These are phyloP conservation scores for Procapra przewalskii DNA, from an alignment of 2,113 vertebrate genomes.

Conservation along the genomic window DNA sequence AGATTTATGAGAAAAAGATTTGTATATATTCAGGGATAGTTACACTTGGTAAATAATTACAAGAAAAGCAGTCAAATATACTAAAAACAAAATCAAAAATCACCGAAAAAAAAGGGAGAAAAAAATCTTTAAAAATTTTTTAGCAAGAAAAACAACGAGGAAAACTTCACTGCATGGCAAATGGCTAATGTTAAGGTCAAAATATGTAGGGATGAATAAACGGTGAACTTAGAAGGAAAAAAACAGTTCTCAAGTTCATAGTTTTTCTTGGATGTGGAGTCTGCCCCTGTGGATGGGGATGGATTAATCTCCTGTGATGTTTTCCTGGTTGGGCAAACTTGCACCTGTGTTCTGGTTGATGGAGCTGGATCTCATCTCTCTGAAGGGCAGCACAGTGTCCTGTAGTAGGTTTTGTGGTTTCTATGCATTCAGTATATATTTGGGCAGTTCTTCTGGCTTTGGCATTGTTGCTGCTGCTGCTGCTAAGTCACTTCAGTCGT, in stretches of 20 bases:
- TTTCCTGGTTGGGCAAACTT: not conserved
- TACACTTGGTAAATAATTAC: not conserved
- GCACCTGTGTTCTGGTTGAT: not conserved
- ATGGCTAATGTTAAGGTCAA: not conserved
- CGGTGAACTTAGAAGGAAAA: not conserved
- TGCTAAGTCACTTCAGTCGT: too few species aligned
- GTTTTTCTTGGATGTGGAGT: not conserved
- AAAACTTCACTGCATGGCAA: not conserved
- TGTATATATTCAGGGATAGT: not conserved
- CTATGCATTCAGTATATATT: not conserved
- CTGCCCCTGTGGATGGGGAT: not conserved
- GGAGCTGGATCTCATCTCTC: not conserved
- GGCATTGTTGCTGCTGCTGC: not conserved
- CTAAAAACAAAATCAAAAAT: not conserved
- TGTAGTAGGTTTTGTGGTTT: not conserved
- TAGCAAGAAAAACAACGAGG: not conserved
- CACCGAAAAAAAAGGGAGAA: not conserved
- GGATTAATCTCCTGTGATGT: not conserved
- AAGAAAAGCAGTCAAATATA: not conserved
- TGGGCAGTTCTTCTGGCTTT: not conserved
- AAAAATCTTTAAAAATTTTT: not conserved
- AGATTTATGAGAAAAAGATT: not conserved
- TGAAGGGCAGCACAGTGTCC: not conserved
- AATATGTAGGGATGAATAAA: not conserved
- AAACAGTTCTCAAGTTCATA: not conserved